These are phyloP conservation scores for Reticulitermes speratus DNA, from an alignment of 1,140 invertebrate genomes.

Conservation along the genomic window DNA sequence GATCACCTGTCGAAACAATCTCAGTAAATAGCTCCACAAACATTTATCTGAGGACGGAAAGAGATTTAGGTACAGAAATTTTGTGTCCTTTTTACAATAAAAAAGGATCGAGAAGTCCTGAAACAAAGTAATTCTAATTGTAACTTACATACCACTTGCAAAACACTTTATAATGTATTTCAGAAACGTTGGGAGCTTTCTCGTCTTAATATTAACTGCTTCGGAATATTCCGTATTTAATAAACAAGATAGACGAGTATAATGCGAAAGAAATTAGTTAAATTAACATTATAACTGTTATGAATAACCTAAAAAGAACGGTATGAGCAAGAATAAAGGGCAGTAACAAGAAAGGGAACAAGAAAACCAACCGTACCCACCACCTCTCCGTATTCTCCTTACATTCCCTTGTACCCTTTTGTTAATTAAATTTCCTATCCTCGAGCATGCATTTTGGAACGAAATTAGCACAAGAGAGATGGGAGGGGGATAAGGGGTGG, in stretches of 20 bases:
- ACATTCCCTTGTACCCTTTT: not conserved
- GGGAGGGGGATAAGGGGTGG: not conserved
- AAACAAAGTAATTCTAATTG: too few relatives aligned
- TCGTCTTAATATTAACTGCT: too few relatives aligned
- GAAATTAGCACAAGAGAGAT: conserved; percentile 5
- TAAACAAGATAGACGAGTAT: not conserved
- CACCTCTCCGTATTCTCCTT: not conserved
- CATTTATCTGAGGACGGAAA: too few relatives aligned
- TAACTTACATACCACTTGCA: too few relatives aligned
- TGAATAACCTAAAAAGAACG: not conserved
- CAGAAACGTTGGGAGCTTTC: too few relatives aligned
- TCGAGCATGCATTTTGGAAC: not conserved
- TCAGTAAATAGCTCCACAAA: too few relatives aligned
- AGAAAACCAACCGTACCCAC: not conserved
- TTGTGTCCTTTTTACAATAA: too few relatives aligned
- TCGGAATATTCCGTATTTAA: too few relatives aligned
- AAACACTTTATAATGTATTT: too few relatives aligned
- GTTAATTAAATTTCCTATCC: conserved; percentile 13
- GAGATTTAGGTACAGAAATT: too few relatives aligned
- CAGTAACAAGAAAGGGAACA: not conserved
- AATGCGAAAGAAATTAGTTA: not conserved
- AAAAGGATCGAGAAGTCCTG: too few relatives aligned
- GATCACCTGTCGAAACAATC: too few relatives aligned
- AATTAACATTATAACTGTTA: not conserved
- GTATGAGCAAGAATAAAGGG: not conserved